These are phyloP conservation scores for Rhineura floridana DNA, from an alignment of 2,113 vertebrate genomes.

Conservation along the genomic window DNA sequence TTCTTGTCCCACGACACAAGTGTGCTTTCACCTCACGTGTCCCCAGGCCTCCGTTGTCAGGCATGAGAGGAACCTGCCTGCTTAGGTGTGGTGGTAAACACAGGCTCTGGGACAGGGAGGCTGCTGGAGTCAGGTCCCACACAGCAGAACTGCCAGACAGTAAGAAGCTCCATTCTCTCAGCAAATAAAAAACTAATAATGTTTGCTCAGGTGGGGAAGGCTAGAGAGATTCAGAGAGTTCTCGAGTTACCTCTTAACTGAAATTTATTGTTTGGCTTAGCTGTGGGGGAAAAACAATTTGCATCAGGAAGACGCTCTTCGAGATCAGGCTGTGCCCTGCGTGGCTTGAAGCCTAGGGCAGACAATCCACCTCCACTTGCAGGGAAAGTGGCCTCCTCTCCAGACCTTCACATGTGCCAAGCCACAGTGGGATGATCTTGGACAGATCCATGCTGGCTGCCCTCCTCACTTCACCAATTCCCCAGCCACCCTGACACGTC, in stretches of 20 bases:
- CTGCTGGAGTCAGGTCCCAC: not conserved
- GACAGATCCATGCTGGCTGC: accelerated
- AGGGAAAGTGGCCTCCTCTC: not conserved
- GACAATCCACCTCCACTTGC: not conserved
- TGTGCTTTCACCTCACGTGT: no score
- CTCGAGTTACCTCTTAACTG: not conserved
- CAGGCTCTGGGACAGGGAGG: not conserved
- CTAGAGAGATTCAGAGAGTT: no score
- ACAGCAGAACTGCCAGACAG: not conserved
- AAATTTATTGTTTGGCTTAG: not conserved
- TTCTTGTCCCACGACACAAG: not conserved
- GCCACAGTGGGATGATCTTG: not conserved
- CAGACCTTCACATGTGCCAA: not conserved
- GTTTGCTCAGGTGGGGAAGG: not conserved
- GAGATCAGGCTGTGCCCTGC: not conserved
- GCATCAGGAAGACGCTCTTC: not conserved
- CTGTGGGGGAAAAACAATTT: not conserved
- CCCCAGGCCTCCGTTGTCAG: not conserved
- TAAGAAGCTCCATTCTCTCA: no score
- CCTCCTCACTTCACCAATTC: not conserved
- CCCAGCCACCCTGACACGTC: not conserved
- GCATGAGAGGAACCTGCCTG: not conserved
- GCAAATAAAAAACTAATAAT: not conserved
- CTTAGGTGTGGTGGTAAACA: not conserved
- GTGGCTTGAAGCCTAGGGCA: accelerated